Evolutionary conservation across 2,888 invertebrate genomes (phyloP).

Genomic region (Lissocephala sabroskyi): DNA sequence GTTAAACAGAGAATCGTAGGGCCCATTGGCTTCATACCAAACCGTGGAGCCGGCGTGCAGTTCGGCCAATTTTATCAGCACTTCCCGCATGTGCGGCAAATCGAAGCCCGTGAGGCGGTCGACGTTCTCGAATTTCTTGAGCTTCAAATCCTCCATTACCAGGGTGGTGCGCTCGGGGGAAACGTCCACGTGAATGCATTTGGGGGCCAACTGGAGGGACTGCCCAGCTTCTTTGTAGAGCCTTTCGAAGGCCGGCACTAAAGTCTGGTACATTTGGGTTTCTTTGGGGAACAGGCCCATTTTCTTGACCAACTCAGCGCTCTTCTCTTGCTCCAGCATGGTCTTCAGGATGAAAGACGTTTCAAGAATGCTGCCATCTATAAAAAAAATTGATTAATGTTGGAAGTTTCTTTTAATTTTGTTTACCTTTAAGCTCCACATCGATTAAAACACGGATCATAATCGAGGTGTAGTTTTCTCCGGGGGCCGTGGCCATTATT

Average conservation of each 20-base stretch:
- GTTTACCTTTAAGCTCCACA: conserved; percentile 30
- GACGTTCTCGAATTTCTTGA: conserved; percentile 38
- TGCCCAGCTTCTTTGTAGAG: conserved; percentile 47
- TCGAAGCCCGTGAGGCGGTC: conserved; percentile 57
- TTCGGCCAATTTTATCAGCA: conserved; percentile 54
- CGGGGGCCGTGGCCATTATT: conserved; percentile 38
- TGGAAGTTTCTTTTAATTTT: neutral
- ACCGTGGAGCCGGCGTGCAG: conserved; percentile 63
- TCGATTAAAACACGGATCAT: conserved; percentile 44
- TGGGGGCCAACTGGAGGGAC: conserved; percentile 44
- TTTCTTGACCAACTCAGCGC: conserved; percentile 13
- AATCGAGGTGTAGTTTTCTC: conserved; percentile 50
- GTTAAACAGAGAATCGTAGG: conserved; percentile 25
- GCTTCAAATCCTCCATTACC: conserved; percentile 57
- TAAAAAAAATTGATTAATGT: no score
- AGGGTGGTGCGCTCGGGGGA: conserved; percentile 43
- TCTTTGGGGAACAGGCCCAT: conserved; percentile 55
- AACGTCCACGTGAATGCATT: conserved; percentile 38
- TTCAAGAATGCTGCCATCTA: conserved; percentile 20
- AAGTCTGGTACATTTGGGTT: conserved; percentile 47
- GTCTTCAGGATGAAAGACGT: conserved; percentile 45
- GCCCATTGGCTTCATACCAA: conserved; percentile 38
- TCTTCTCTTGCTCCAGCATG: conserved; percentile 7
- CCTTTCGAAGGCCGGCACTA: conserved; percentile 50
- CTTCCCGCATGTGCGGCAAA: conserved; percentile 40